Evolutionary conservation across 2,888 invertebrate genomes (phyloP).

Genomic region (Odontothrips loti): DNA sequence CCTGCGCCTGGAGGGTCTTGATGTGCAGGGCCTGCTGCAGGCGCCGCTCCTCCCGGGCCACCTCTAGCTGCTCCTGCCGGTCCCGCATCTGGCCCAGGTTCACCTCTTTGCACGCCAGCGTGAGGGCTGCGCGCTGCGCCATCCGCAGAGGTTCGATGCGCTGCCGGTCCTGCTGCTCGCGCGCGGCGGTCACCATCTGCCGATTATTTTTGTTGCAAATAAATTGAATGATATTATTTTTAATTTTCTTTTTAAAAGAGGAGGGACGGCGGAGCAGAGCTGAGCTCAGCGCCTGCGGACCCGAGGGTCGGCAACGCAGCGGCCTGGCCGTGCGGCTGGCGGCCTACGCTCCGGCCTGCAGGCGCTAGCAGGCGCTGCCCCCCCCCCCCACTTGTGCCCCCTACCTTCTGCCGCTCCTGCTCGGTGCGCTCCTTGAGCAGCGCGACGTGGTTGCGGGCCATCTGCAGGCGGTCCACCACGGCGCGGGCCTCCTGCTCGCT

Average conservation of each 20-base stretch:
- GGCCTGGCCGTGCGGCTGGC: not conserved
- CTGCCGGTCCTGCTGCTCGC: conserved; percentile 7
- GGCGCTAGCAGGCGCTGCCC: not conserved
- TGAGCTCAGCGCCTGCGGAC: too few species aligned
- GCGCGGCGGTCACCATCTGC: not conserved
- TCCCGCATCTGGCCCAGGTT: conserved; percentile 19
- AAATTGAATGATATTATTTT: too few species aligned
- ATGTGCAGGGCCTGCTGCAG: conserved; percentile 4
- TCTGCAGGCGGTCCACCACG: conserved; percentile 10
- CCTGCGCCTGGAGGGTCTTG: conserved; percentile 15
- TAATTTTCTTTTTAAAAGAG: too few species aligned
- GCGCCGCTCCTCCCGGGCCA: not conserved
- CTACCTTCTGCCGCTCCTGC: not conserved
- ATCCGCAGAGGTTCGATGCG: not conserved
- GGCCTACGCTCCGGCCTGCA: not conserved
- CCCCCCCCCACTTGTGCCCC: too few species aligned
- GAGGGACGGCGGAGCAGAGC: too few species aligned
- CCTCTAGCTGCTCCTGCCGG: not conserved
- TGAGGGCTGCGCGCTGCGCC: conserved; percentile 14
- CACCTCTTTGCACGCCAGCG: conserved; percentile 10
- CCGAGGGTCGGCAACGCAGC: not conserved
- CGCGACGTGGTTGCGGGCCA: not conserved
- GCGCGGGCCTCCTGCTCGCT: conserved; percentile 15
- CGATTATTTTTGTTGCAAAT: too few species aligned
- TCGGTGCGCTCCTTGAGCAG: conserved; percentile 4